Base-by-base conservation (phyloP, 2,797 vertebrate genomes). In the Psittacula echo region DNA sequence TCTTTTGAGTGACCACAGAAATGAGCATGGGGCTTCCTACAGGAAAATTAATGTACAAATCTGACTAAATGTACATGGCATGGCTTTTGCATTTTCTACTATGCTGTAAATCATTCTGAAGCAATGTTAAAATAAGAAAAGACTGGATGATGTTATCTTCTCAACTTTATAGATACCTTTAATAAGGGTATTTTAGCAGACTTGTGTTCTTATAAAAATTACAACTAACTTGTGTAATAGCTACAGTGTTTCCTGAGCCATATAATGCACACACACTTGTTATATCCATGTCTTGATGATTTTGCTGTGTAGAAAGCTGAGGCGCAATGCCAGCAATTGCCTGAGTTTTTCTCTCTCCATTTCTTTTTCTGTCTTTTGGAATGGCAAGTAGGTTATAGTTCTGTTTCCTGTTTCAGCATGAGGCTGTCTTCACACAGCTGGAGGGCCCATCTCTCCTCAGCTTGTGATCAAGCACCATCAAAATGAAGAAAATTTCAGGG, bases 361-460 rank as follows among this genome's bases (percentile, higher is more conserved):
- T 67, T 89, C 67, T 87, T 83, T 70, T 37, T 32, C 19, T 37
- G 16, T 41, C 29, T 67, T 85, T 45, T 82, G 48, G 29, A 60
- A 74, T 42, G 21, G 84, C 54, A 74, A 89, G 53, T 20, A 90
- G 53, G 54, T 77, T 90, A 45, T 56, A 34, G 42, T 89, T 81
- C 50, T 81, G 45, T 85, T 81, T 87, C 41, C 67, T 73, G 26
- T 78, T 73, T 34, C 4, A 1, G 44, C 79, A 6, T 53, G 56
- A 93, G 32, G 41, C 90, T 92, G 54, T 42, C 60, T 94, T 14
- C 6, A 37, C 90, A 79, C 88, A 85, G 88, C 30, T 89, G 84
- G 94, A 94, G 53, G 51, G 48, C 74, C 67, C 41, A 45, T 82
- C 72, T 94, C 48, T 51, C 93, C 93, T 92, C 81, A 79, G 84